phyloP scores from a whole-genome alignment of 2,888 invertebrate genomes.

The Aleiodes testaceus region DNA sequence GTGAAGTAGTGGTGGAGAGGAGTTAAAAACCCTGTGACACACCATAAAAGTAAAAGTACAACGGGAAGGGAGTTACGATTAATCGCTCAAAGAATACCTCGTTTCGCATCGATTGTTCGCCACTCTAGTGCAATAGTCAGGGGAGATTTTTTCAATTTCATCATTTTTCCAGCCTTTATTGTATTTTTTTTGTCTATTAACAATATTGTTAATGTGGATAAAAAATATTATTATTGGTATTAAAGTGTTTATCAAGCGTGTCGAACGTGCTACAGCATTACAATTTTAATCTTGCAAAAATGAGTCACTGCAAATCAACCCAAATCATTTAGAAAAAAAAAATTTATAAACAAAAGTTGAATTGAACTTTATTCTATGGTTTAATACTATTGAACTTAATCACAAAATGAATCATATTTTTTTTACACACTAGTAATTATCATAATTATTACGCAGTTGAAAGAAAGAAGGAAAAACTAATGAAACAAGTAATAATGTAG shows the following conservation, averaged over 20 bases:
- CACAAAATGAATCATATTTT: too few relatives aligned
- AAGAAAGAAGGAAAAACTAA: neutral
- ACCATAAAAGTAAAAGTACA: constrained; percentile 19
- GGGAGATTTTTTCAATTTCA: constrained; percentile 11
- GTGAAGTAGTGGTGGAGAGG: constrained; percentile 1
- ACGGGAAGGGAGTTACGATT: constrained; percentile 30
- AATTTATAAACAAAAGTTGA: too few relatives aligned
- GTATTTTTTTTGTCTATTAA: neutral
- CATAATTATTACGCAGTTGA: too few relatives aligned
- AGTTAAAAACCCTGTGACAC: constrained; percentile 24
- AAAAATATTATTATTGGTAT: constrained; percentile 2
- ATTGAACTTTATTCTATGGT: too few relatives aligned
- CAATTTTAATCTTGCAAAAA: constrained; percentile 10
- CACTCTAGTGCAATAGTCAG: constrained; percentile 27
- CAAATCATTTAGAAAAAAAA: too few relatives aligned
- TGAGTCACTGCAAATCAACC: constrained; percentile 14
- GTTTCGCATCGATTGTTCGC: constrained; percentile 46
- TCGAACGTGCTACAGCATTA: constrained; percentile 4
- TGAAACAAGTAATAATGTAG: neutral
- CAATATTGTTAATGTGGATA: neutral
- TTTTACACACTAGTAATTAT: too few relatives aligned
- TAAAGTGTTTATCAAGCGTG: constrained; percentile 9
- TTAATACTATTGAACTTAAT: too few relatives aligned
- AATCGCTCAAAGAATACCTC: constrained; percentile 44
- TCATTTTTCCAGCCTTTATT: constrained; percentile 13